Conservation (phyloP, 2,888 invertebrate species). For the Callinectes sapidus region DNA sequence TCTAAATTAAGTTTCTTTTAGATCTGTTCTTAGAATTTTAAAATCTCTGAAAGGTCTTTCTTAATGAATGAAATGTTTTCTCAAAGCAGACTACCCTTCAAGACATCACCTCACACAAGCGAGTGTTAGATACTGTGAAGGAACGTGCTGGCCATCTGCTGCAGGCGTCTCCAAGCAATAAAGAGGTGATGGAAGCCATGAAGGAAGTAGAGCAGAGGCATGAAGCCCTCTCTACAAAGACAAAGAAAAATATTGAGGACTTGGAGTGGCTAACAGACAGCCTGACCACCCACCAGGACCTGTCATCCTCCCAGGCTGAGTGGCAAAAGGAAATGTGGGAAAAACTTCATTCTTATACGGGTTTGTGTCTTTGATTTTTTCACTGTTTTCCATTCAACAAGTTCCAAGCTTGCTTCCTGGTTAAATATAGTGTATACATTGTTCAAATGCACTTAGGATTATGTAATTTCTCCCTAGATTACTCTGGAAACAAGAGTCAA, state of each 20-base stretch:
- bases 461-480: constrained; percentile 79
- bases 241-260: constrained; percentile 83
- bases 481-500: constrained; percentile 89
- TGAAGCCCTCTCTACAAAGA: constrained; percentile 82
- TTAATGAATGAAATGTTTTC: not conserved
- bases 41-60: not conserved
- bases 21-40: not conserved
- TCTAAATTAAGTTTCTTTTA: not conserved
- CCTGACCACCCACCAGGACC: constrained; percentile 90
- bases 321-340: constrained; percentile 94
- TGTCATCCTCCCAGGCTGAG: constrained; percentile 90
- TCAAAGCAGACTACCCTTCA: constrained; percentile 83
- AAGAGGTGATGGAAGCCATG: constrained; percentile 83
- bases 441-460: not conserved
- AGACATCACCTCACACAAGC: constrained; percentile 92
- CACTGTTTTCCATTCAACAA: not conserved
- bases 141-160: constrained; percentile 88
- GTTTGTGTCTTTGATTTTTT: constrained; percentile 72
- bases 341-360: constrained; percentile 85
- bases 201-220: constrained; percentile 86
- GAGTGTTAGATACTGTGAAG: constrained; percentile 91
- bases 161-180: constrained; percentile 79
- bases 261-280: constrained; percentile 87
- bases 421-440: not conserved
- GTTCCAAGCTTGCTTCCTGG: not conserved